Percentiles rank a stretch among this genome's conserved stretches.
phyloP scores from a whole-genome alignment of 2,797 vertebrate genomes.

The Arvicola amphibius region DNA sequence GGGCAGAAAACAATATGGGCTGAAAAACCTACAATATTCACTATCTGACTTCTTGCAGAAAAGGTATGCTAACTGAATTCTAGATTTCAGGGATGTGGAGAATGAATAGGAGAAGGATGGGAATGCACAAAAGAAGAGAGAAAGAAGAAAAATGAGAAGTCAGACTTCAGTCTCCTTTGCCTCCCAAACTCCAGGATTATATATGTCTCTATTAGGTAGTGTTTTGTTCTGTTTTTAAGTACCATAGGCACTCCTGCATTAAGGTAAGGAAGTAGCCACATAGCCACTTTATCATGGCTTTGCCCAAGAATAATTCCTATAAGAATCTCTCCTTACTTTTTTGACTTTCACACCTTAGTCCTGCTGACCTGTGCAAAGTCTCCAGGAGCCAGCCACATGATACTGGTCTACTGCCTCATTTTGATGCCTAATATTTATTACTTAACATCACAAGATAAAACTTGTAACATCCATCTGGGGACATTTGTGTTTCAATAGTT shows the following conservation, averaged over 20 bases:
- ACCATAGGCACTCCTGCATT: background rate
- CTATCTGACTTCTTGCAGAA: background rate
- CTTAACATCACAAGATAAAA: background rate
- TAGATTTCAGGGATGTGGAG: background rate
- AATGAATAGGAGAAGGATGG: background rate
- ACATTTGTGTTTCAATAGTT: constrained; percentile 28
- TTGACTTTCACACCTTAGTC: background rate
- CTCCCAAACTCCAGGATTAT: background rate
- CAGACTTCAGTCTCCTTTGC: background rate
- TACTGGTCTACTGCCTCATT: background rate
- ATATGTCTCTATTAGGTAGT: background rate
- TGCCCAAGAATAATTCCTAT: background rate
- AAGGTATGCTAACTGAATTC: background rate
- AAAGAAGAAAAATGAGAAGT: background rate
- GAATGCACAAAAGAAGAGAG: background rate
- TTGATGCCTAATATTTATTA: background rate
- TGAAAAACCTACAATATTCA: background rate
- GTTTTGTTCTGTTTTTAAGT: background rate
- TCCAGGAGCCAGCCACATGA: background rate
- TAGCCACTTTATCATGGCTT: background rate
- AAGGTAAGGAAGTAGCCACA: background rate
- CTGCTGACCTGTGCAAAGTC: background rate
- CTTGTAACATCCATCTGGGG: background rate
- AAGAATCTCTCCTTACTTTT: background rate
- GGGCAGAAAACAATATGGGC: background rate